These are phyloP conservation scores for Frankliniella fusca DNA, from an alignment of 2,888 invertebrate species.

Conservation along the genomic window DNA sequence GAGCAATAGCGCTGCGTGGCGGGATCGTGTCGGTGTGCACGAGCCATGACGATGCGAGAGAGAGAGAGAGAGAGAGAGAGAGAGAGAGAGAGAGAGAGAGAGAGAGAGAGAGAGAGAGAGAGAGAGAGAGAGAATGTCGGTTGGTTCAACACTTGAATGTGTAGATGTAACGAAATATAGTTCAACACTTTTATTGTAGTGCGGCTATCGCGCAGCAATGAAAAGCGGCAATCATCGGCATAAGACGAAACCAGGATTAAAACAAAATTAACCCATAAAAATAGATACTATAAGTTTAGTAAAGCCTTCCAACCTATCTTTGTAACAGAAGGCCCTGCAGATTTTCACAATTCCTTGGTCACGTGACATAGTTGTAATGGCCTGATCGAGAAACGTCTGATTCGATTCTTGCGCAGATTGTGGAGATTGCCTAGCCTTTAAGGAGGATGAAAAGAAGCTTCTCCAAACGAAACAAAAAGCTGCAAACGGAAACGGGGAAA, in stretches of 20 bases:
- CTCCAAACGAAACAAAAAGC: too few relatives aligned
- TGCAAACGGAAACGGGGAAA: too few relatives aligned
- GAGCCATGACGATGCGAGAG: not conserved
- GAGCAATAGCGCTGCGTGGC: not conserved
- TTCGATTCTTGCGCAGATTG: too few relatives aligned
- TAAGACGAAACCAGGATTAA: not conserved
- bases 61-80: slow-evolving; percentile 1
- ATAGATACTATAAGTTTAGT: not conserved
- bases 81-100: slow-evolving; percentile 1
- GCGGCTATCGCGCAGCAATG: not conserved
- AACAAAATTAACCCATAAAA: not conserved
- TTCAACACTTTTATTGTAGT: not conserved
- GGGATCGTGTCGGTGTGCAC: not conserved
- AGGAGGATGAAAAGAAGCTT: too few relatives aligned
- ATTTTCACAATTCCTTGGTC: too few relatives aligned
- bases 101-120: slow-evolving; percentile 1
- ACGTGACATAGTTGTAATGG: too few relatives aligned
- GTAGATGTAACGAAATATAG: not conserved
- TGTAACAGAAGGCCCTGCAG: too few relatives aligned
- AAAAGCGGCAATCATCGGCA: not conserved
- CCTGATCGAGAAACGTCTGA: too few relatives aligned
- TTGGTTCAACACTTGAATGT: too few relatives aligned
- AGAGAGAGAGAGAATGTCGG: not conserved
- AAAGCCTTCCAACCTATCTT: too few relatives aligned
- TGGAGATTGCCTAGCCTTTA: too few relatives aligned